Evolutionary conservation across 2,888 invertebrate genomes (phyloP), one percentile per base, ranked within the genome.

Genomic region (Phorcus lineatus): DNA sequence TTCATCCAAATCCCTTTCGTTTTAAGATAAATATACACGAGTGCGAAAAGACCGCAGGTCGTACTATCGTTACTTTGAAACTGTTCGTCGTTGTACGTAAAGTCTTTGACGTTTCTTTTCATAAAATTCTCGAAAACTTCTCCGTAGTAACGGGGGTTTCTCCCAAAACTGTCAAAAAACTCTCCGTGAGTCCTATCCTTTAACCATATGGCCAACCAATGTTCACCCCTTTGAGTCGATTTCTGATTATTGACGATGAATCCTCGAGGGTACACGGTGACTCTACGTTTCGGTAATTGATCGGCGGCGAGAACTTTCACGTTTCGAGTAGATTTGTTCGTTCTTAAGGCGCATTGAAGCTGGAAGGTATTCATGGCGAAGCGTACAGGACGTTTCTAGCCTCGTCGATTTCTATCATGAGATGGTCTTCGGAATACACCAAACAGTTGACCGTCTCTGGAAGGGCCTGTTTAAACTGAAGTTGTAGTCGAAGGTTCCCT

Each of bases 151-250:
- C n/a, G 4, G 11, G 74, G 74, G 19, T n/a, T 22, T 11, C 54
- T 17, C 0, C 79, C 74, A 19, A 74, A 79, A 79, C 79, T 79
- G 24, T 79, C 79, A 22, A 79, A 79, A 47, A 55, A 79, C 55
- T 79, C 74, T 0, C n/a, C 47, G 7, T 17, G 22, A 17, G 11
- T 17, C 9, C 16, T 6, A 2, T 22, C 40, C 6, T 55, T 19
- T 6, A 79, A 24, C 28, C 47, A 79, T 6, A 74, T 19, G 0
- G 57, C 36, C 11, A 79, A 36, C 74, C 79, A 79, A 24, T 79
- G 79, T 31, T 55, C 19, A 1, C 74, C 79, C 1, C 6, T 13
- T 19, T 47, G 52, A 6, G 74, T 24, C 7, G 74, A 47, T 22
- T 53, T 31, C 31, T 74, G 74, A 13, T 19, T 74, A 74, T 74